Base-by-base conservation (phyloP, 2,888 invertebrate genomes). In the Drosophila pseudotalamancana region DNA sequence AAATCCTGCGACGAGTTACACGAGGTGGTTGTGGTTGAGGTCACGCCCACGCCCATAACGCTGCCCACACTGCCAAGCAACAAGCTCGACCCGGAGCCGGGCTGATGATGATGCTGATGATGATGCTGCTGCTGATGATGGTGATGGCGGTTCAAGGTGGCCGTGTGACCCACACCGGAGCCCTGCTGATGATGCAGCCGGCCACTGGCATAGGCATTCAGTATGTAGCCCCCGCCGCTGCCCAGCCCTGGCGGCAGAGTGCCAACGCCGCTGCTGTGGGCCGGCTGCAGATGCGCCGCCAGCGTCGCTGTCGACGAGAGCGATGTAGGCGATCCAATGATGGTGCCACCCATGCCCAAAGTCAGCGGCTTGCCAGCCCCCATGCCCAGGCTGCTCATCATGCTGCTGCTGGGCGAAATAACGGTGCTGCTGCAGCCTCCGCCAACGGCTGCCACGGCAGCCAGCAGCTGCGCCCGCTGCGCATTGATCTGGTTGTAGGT, bases 401-500 rank as follows among this genome's bases (percentile, higher is more conserved):
- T 73, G 50, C 85, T 75, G 76, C 73, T 78, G 54, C 82, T 87
- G 42, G 84, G 71, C 51, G 79, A 77, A 53, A 84, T 76, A 42
- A 82, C 83, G 35, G 84, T 77, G 60, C 79, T 81, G 63, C 85
- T 78, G 68, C 79, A 71, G 4, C 77, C 77, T 4, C 88, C 84
- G 6, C 85, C 81, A 14, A 82, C 77, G 9, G 89, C 86, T 4
- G 89, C 89, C 16, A 88, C 85, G 27, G 90, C 86, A 48, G 90
- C 77, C 79, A 91, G 54, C 37, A 90, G 83, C 69, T 91, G 90
- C 4, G 91, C 83, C 43, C 90, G 88, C 62, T 90, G 90, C 59
- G 90, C 72, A 61, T 83, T 90, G 75, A 91, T 89, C 86, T 91
- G 91, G 87, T 90, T 91, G 83, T 90, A 91, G 75, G 90, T 87